Conservation (phyloP, 2,113 vertebrate species). For the Sigmodon hispidus region DNA sequence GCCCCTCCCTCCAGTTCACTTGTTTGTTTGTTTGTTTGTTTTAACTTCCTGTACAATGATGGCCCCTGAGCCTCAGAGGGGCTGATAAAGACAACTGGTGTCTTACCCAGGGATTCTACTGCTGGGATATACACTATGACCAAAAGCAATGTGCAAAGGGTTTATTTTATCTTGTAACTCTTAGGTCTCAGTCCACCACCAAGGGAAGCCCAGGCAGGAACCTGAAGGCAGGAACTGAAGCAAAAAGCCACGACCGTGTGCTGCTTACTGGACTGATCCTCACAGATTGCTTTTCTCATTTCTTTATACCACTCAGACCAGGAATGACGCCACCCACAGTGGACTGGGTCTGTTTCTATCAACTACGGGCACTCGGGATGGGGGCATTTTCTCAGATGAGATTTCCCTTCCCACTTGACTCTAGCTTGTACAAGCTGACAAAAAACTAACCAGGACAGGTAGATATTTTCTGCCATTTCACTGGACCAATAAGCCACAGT, state of each 20-base stretch:
- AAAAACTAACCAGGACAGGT: not conserved
- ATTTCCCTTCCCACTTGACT: not conserved
- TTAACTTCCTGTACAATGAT: not conserved
- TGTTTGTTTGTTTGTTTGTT: not conserved
- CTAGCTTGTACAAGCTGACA: not conserved
- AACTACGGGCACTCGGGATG: not conserved
- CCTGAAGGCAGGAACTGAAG: not conserved
- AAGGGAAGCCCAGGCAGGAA: not conserved
- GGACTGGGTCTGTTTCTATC: not conserved
- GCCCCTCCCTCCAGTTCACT: not conserved
- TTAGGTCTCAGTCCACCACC: not conserved
- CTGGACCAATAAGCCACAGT: not conserved
- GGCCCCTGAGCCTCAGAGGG: not conserved
- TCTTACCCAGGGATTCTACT: not conserved
- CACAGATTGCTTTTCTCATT: not conserved
- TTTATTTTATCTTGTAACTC: not conserved
- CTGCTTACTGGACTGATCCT: not conserved
- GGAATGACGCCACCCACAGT: not conserved
- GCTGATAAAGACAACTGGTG: not conserved
- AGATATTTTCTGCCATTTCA: not conserved
- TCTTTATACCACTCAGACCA: not conserved
- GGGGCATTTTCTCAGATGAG: not conserved
- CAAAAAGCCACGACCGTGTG: not conserved
- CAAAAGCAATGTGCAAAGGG: not conserved
- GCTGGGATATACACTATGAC: not conserved